Evolutionary conservation across 2,888 invertebrate genomes (phyloP), one percentile per base, ranked within the genome.

Genomic region (Nemotelus pantherinus): DNA sequence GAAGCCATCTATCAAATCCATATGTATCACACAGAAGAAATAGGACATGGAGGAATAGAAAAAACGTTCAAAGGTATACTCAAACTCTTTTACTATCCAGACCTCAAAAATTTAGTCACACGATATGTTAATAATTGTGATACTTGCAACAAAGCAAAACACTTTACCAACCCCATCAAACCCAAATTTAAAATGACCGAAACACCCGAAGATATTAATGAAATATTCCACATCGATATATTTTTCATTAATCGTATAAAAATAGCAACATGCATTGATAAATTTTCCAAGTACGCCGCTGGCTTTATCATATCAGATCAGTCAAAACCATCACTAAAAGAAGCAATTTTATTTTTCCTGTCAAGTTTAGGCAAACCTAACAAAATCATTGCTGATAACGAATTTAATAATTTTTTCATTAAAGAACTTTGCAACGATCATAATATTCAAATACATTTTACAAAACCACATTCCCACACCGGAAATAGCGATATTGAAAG

Each of bases 301-400:
- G 67, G 3, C 9, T 25, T 70, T 9, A 41, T 55, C n/a, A 55
- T 70, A 55, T 2, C 70, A 39, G 70, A 70, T 43, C 70, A 44
- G n/a, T 65, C 65, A 3, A 65, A 65, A 10, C 45, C 65, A 10
- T 41, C 70, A 10, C 45, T 70, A 10, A 67, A 67, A 48, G 67
- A 67, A 25, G 67, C 67, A 7, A 39, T 67, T 48, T 25, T 67
- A 48, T 67, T 67, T 48, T 67, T 67, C 7, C 9, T 67, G 50
- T 67, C 67, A 48, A 48, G 67, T 67, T 25, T 67, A 39, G 55
- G 70, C 5, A 70, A 70, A 70, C 70, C 70, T 10, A 55, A 43
- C 2, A 70, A 70, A 9, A 70, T 70, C 10, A 10, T 70, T 43
- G 70, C 70, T 9, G 70, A 70, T 41, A 70, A 70, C 55, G 70